phyloP scores from a whole-genome alignment of 2,888 invertebrate genomes.

The Tetragnatha montana region DNA sequence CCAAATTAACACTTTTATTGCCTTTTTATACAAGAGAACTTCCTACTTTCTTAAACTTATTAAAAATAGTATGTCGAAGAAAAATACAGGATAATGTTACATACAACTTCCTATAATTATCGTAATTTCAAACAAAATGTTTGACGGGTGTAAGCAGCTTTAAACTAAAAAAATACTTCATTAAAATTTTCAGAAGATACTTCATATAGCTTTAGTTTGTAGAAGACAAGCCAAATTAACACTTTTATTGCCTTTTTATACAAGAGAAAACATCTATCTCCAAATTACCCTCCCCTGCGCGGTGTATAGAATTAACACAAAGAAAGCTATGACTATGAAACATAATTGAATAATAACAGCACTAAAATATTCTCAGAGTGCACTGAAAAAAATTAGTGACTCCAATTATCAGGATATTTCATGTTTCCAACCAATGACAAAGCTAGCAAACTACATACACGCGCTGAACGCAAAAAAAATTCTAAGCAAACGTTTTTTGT shows the following conservation, averaged over 20 bases:
- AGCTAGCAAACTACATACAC: slow-evolving; percentile 19
- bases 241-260: neutral
- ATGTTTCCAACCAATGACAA: neutral
- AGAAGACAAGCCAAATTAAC: neutral
- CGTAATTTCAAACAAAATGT: too few species aligned
- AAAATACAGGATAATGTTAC: too few species aligned
- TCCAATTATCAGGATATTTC: neutral
- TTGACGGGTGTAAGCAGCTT: too few species aligned
- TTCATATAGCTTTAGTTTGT: too few species aligned
- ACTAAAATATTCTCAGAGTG: neutral
- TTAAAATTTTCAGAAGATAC: too few species aligned
- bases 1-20: neutral
- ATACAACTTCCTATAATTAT: too few species aligned
- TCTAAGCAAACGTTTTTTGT: slow-evolving; percentile 13
- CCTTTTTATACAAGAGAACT: neutral
- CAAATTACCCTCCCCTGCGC: neutral
- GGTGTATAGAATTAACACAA: too few species aligned
- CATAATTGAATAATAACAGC: neutral
- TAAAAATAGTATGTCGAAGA: too few species aligned
- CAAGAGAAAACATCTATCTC: neutral
- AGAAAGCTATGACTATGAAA: neutral
- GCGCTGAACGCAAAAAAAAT: slow-evolving; percentile 6
- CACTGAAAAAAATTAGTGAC: neutral
- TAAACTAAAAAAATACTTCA: too few species aligned
- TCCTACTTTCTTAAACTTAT: too few species aligned